These are phyloP conservation scores for Dryadula phaetusa DNA, from an alignment of 2,888 invertebrate species.

Conservation along the genomic window DNA sequence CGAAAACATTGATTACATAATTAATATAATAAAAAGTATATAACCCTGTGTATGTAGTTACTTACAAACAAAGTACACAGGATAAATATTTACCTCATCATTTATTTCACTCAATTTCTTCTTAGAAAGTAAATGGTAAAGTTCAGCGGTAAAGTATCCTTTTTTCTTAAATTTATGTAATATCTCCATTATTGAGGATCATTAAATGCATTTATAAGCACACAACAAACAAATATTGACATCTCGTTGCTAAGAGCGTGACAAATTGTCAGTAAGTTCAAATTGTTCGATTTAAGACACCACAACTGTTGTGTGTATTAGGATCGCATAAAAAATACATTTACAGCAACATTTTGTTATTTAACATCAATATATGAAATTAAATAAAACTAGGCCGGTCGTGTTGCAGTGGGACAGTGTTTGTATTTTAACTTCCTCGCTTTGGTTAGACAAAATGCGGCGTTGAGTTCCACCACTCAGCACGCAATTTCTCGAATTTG, in stretches of 20 bases:
- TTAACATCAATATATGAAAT: too few relatives aligned
- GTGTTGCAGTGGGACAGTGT: too few relatives aligned
- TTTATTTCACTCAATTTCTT: constrained; percentile 61
- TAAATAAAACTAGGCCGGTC: too few relatives aligned
- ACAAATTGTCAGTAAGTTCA: constrained; percentile 32
- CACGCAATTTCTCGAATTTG: too few relatives aligned
- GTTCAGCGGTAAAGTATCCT: constrained; percentile 74
- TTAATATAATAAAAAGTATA: too few relatives aligned
- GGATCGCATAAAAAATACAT: background rate
- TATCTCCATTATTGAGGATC: constrained; percentile 58
- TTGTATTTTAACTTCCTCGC: too few relatives aligned
- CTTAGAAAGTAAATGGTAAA: constrained; percentile 70
- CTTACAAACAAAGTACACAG: background rate
- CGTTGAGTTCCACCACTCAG: too few relatives aligned
- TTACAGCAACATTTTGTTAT: too few relatives aligned
- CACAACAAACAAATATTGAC: constrained; percentile 24
- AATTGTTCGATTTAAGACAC: constrained; percentile 14
- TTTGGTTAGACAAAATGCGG: too few relatives aligned
- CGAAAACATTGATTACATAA: background rate
- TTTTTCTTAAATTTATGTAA: constrained; percentile 71
- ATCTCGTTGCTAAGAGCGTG: constrained; percentile 49
- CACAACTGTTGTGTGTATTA: background rate
- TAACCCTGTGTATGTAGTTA: too few relatives aligned
- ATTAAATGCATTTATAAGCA: constrained; percentile 28
- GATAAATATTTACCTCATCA: constrained; percentile 57